Evolutionary conservation across 2,888 invertebrate species (phyloP), one percentile per base, ranked within the genome.

Genomic region (Heliconius cydno): DNA sequence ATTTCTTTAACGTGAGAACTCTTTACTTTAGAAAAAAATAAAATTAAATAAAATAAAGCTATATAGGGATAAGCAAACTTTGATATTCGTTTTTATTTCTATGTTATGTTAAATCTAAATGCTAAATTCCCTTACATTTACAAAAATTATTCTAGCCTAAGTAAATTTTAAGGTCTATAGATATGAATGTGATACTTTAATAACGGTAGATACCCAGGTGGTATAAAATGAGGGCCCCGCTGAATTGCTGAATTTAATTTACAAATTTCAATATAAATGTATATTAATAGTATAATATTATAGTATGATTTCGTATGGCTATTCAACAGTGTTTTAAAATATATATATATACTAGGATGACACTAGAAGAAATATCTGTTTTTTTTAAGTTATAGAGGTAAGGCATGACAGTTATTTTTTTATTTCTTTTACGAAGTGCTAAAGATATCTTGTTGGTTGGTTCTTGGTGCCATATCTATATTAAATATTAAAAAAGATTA

Each of bases 121-220:
- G 22, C 3, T 12, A 60, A 60, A 60, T 60, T 34, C 30, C 9
- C 12, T 10, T 22, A 67, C 34, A 22, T 34, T 34, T 67, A 38
- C 68, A 68, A 38, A 67, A 34, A 67, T 22, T 67, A 67, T 67
- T 30, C 67, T 34, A 67, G 22, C 34, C 34, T 67, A 67, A 67
- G 67, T 66, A 30, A 66, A 66, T 34, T 67, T 22, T 10, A n/a
- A 67, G 10, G 34, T 67, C n/a, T 38, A 34, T 38, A 10, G 22
- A 67, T 67, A 38, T 67, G 67, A 34, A 67, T 38, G 63, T 60
- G 19, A 0, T 74, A 72, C 22, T 52, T 57, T 52, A 12, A 72
- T 72, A 30, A 3, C n/a, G 22, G 12, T 57, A 34, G 34, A 57
- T 34, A n/a, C n/a, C 28, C 34, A 60, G 34, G 52, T 73, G 28